Base-by-base conservation (phyloP, 1,140 invertebrate species). In the Apocrypta bakeri region DNA sequence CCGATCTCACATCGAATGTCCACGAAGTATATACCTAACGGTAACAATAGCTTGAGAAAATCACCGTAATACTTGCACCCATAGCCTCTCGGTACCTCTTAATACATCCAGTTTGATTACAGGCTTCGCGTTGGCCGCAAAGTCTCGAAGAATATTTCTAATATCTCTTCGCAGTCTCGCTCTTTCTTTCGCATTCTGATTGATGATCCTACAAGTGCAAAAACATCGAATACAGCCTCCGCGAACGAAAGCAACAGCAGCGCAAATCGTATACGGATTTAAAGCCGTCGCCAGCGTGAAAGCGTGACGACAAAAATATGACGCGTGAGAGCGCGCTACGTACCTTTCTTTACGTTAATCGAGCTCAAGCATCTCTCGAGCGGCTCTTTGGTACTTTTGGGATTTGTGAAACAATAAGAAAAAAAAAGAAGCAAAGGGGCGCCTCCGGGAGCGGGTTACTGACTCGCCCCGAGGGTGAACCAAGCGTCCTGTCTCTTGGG, bases 31-130 rank as follows among this genome's bases (percentile, higher is more conserved):
- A 72, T 31, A 48, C 21, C 7, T 81, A 81, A 82, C 73, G 73
- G 80, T 82, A 82, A 82, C 73, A 82, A 82, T 82, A 69, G 80
- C 63, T 73, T 40, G 42, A 82, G 64, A 76, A 82, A 76, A 76
- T 69, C 9, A 82, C 64, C 24, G 63, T 76, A 76, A 82, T 82
- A 37, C 4, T 69, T 69, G 63, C 25, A 64, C 61, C 48, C 48
- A 56, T 56, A 56, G 48, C 7, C 21, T 29, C 6, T 17, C 17
- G 33, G 69, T 72, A 75, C 4, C 33, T 12, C 24, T 27, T 73
- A 80, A 80, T 73, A n/a, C 33, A 37, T 14, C 56, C 21, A 4
- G 14, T 2, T 61, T 82, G 73, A 82, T 82, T 82, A 76, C 12
- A n/a, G 80, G 63, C 24, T 68, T 56, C 63, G 33, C 24, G 64